Conservation (phyloP, 2,113 vertebrate genomes). For the Jaculus jaculus region DNA sequence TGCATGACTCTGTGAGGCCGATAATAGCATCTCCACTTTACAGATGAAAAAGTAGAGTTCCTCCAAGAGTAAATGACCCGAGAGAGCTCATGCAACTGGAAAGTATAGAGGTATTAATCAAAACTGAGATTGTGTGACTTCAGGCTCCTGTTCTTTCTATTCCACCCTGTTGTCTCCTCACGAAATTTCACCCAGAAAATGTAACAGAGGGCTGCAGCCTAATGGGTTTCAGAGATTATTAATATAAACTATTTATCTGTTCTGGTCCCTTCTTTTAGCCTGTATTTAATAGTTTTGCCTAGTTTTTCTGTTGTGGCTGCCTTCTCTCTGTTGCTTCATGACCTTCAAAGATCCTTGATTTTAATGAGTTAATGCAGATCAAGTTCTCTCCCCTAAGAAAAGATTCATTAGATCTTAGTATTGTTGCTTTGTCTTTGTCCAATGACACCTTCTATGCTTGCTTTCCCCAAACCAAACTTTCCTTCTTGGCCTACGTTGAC, state of each 20-base stretch:
- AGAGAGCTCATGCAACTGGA: neutral
- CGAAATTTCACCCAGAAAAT: neutral
- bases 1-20: neutral
- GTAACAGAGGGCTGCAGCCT: neutral
- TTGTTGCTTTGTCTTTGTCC: neutral
- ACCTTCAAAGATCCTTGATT: neutral
- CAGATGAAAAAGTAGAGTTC: neutral
- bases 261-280: neutral
- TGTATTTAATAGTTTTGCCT: neutral
- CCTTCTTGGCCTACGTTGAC: neutral
- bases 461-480: neutral
- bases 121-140: neutral
- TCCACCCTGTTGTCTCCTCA: neutral
- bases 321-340: neutral
- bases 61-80: neutral
- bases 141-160: neutral
- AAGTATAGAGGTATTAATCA: neutral
- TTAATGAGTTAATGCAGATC: neutral
- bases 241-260: neutral
- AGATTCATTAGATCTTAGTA: neutral
- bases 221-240: neutral
- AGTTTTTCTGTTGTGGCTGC: neutral
- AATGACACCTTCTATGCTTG: no score
- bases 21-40: neutral
- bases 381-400: neutral